Base-by-base conservation (phyloP, 1,140 invertebrate genomes). In the Melipona quadrifasciata region DNA sequence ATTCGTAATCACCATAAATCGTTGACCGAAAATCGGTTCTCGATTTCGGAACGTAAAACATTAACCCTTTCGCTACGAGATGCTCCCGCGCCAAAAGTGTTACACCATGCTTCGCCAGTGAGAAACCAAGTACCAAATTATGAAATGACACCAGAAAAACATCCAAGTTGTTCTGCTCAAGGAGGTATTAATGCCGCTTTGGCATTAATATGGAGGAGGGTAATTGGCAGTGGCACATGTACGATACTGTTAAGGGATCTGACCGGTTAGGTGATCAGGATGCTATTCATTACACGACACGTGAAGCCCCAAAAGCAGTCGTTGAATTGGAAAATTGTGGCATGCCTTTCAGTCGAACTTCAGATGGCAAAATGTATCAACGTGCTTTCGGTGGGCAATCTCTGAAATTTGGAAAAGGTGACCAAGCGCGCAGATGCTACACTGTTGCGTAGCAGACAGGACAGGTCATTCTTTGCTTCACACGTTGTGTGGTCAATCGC, bases 211-310 rank as follows among this genome's bases (percentile, higher is more conserved):
- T 95, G 95, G 99, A 99, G 95, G 96, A 97, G 31, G 99, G 99
- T 92, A 97, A 98, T 90, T 99, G 99, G 99, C 96, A 97, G 58
- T 99, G 98, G 97, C 99, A 99, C 93, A 99, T 99, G 97, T 99
- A 99, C 94, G 99, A 98, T 93, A 99, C 99, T 14, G 98, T 99
- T 11, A 99, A 99, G 94, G 99, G 99, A n/a, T 99, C 98, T 70
- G 99, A 99, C 96, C 99, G 99, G 99, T 96, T 99, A 11, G 99
- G 99, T 88, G 99, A 99, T 94, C 98, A 99, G 95, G 98, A 99
- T 96, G 99, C 99, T 39, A 99, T 99, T 91, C 98, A 99, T 94
- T 99, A 99, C 94, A 99, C 99, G 98, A 99, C 99, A 5, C 96
- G 97, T 91, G 99, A 99, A 95, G 99, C 99, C 3, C 99, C 99